Percentiles rank a stretch among this genome's conserved stretches.
These are phyloP conservation scores for Furnarius figulus DNA, from an alignment of 2,113 vertebrate genomes.

Conservation along the genomic window DNA sequence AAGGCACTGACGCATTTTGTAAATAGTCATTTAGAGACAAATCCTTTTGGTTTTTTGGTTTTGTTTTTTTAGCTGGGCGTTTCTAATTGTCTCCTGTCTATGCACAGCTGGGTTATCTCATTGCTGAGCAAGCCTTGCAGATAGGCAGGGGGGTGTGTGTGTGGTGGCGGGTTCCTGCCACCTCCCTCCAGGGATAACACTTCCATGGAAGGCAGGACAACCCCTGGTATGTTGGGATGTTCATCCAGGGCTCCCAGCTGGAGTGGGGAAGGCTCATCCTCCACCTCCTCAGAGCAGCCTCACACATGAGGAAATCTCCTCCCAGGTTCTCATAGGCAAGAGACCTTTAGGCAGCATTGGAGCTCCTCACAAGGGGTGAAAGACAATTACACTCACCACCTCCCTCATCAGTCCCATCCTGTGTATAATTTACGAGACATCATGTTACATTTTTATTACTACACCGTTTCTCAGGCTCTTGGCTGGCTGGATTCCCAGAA, in stretches of 20 bases:
- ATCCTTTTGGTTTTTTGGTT: neutral
- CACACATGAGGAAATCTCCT: neutral
- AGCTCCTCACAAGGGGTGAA: neutral
- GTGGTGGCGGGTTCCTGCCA: neutral
- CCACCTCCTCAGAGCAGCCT: neutral
- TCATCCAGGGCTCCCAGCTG: neutral
- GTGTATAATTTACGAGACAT: neutral
- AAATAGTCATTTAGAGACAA: neutral
- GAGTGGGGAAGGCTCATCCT: neutral
- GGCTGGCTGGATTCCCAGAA: slow-evolving; percentile 36
- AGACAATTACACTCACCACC: neutral
- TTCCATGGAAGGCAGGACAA: neutral
- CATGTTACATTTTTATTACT: neutral
- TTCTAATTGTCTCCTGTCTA: neutral
- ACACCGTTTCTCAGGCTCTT: neutral
- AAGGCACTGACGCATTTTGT: neutral
- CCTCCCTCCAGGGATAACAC: neutral
- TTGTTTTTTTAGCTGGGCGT: neutral
- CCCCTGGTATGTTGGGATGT: neutral
- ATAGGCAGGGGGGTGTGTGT: accelerated
- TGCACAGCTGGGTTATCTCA: neutral
- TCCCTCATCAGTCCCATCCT: neutral
- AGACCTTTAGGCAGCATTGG: neutral
- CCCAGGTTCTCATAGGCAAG: neutral
- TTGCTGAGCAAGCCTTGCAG: neutral